Base-by-base conservation (phyloP, 2,797 vertebrate genomes). In the Melanogrammus aeglefinus region DNA sequence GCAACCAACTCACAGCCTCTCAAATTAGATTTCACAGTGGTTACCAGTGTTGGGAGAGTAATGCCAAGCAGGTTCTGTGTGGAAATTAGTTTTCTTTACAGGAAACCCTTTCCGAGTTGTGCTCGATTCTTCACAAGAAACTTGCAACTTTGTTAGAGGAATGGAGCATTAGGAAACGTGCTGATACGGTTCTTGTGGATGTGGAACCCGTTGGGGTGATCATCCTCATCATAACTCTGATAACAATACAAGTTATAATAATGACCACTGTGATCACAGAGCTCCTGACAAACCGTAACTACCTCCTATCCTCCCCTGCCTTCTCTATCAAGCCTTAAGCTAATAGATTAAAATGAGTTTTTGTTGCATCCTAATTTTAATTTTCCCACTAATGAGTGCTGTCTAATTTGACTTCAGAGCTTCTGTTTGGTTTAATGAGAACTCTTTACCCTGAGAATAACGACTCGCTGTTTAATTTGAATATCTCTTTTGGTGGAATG, bases 21-120 rank as follows among this genome's bases (percentile, higher is more conserved):
- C 51, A n/a, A 63, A 63, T 63, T 63, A 63, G 51, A 63, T n/a
- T 63, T 63, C 51, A n/a, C 51, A 51, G 47, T 16, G 47, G 47
- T 10, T n/a, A n/a, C 18, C 51, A 5, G 51, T n/a, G 51, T n/a
- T 21, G 3, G 18, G 6, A 6, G 47, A 51, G 47, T 16, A 16
- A 51, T 4, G 14, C 14, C 51, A n/a, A n/a, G 21, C 18, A 1
- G 6, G 21, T 16, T 21, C 51, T 21, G 51, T 14, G 18, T 63
- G 51, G 51, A 24, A 63, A n/a, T 63, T 4, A 63, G 18, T 63
- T 63, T 63, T 24, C 51, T 63, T 7, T 2, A 63, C 51, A 63
- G 21, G 51, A 63, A 63, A n/a, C 51, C 1, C 1, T n/a, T 63
- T 63, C 51, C 51, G n/a, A 63, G 51, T 16, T 57, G 51, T n/a